Percentiles rank a stretch among this genome's conserved stretches.
These are phyloP conservation scores for Trichogramma dendrolimi DNA, from an alignment of 2,888 invertebrate species.

Conservation along the genomic window DNA sequence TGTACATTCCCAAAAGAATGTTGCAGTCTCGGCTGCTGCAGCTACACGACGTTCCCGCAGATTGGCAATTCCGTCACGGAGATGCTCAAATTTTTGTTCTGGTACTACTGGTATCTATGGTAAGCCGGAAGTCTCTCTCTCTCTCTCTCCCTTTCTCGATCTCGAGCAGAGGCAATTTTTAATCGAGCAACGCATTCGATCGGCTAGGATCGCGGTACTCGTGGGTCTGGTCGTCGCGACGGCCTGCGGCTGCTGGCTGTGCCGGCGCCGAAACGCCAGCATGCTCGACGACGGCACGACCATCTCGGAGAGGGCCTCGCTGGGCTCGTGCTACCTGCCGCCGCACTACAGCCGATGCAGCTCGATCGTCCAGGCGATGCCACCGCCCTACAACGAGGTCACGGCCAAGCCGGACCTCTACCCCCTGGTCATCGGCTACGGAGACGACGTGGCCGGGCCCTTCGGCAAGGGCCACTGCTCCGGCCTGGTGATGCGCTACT, in stretches of 20 bases:
- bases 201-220: conserved; percentile 55
- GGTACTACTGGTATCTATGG: conserved; percentile 68
- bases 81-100: conserved; percentile 64
- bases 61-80: conserved; percentile 54
- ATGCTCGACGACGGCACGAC: conserved; percentile 55
- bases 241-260: conserved; percentile 66
- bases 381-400: conserved; percentile 82
- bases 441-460: conserved; percentile 51
- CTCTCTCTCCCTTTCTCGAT: neutral
- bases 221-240: conserved; percentile 67
- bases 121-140: conserved; percentile 32
- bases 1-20: conserved; percentile 74
- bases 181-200: neutral
- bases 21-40: conserved; percentile 64
- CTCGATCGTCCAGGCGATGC: conserved; percentile 69
- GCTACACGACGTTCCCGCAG: conserved; percentile 57
- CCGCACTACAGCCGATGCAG: conserved; percentile 81
- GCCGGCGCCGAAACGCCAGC: conserved; percentile 56
- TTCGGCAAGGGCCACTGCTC: conserved; percentile 65
- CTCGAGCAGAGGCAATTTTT: neutral
- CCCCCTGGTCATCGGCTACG: conserved; percentile 77
- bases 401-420: conserved; percentile 82
- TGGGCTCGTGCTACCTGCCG: conserved; percentile 76
- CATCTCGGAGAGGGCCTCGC: conserved; percentile 72
- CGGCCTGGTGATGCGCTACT: conserved; percentile 82